phyloP scores from a whole-genome alignment of 2,113 vertebrate species.

The Chloroceryle aenea region DNA sequence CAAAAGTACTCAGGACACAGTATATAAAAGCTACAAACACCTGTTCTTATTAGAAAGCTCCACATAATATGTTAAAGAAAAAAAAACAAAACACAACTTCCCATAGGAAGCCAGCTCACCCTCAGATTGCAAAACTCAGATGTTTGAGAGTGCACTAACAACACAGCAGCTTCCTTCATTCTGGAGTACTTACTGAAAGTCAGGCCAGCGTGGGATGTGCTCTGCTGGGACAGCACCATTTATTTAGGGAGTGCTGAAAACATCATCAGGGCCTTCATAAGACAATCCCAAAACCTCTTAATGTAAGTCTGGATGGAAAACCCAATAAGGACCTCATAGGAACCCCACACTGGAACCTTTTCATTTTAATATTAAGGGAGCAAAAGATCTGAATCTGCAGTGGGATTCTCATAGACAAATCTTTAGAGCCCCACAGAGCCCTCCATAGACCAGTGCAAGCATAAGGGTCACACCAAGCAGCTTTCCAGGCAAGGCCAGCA shows the following conservation, averaged over 20 bases:
- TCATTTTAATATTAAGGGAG: not conserved
- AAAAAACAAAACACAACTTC: not conserved
- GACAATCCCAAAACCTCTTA: not conserved
- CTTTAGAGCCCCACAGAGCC: not conserved
- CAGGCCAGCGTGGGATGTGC: not conserved
- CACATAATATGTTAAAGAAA: not conserved
- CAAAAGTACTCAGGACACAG: not conserved
- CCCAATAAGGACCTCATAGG: rapidly evolving
- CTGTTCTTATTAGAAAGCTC: not conserved
- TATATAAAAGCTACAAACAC: not conserved
- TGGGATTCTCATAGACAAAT: not conserved
- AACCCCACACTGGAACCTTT: not conserved
- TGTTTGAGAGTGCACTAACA: not conserved
- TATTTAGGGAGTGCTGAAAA: not conserved
- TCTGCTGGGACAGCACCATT: not conserved
- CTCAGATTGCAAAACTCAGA: not conserved
- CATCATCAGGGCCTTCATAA: not conserved
- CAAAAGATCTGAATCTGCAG: not conserved
- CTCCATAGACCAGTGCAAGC: rapidly evolving
- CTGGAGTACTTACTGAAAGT: not conserved
- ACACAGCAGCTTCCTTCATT: not conserved
- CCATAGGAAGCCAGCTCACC: not conserved
- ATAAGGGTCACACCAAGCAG: rapidly evolving
- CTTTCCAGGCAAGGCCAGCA: not conserved
- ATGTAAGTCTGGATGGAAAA: not conserved